Evolutionary conservation across 1,140 invertebrate species (phyloP).

Genomic region (Lasioglossum albipes): DNA sequence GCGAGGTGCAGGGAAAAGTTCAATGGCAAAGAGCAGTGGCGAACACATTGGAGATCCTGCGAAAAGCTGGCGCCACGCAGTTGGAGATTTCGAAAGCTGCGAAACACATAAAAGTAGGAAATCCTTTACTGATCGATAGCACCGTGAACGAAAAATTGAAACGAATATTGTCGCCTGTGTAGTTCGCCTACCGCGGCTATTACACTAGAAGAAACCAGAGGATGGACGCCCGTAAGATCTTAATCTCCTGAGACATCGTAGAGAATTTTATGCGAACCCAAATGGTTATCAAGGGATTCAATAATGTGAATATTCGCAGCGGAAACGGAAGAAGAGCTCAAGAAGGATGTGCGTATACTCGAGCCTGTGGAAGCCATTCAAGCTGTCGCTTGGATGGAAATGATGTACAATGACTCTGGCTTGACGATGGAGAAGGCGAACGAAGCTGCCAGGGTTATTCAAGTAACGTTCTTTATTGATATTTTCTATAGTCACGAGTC

Average conservation of each 20-base stretch:
- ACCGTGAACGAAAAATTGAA: neutral
- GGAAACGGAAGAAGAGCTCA: slow-evolving; percentile 29
- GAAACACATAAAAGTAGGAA: slow-evolving; percentile 73
- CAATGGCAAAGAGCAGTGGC: slow-evolving; percentile 78
- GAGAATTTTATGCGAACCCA: neutral
- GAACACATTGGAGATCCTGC: slow-evolving; percentile 76
- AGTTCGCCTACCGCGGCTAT: slow-evolving; percentile 79
- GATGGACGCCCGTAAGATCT: slow-evolving; percentile 50
- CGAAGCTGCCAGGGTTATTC: slow-evolving; percentile 73
- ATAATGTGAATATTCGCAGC: slow-evolving; percentile 18
- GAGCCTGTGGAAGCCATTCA: slow-evolving; percentile 58
- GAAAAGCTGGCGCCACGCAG: slow-evolving; percentile 73
- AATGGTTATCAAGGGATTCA: neutral
- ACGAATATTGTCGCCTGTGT: neutral
- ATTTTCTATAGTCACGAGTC: neutral
- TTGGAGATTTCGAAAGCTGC: slow-evolving; percentile 76
- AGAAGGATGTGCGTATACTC: slow-evolving; percentile 36
- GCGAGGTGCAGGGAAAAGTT: slow-evolving; percentile 69
- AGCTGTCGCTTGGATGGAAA: slow-evolving; percentile 67
- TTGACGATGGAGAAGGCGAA: slow-evolving; percentile 70
- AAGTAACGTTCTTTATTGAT: slow-evolving; percentile 62
- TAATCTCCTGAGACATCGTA: neutral
- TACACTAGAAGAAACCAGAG: slow-evolving; percentile 73
- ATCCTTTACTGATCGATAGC: no score
- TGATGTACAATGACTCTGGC: slow-evolving; percentile 70